Evolutionary conservation across 1,140 invertebrate species (phyloP), one percentile per base, ranked within the genome.

Genomic region (Sitobion miscanthi): DNA sequence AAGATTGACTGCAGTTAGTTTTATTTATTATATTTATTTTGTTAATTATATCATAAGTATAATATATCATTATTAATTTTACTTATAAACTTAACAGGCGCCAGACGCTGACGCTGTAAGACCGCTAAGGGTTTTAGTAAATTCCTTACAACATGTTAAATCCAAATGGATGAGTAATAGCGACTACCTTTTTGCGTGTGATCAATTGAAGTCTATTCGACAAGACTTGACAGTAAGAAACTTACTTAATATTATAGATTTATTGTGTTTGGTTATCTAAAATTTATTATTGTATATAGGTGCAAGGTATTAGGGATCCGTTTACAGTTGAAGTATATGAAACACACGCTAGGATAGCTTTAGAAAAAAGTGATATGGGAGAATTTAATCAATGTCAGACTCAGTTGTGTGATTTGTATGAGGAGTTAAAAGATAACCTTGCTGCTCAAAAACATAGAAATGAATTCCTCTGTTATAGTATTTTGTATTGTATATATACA

Each of bases 321-420:
- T 99, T 99, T 95, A 99, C 99, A 88, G 97, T 99, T 42, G 96
- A 98, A 95, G 99, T 99, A 23, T 99, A 99, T 96, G 99, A 99
- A 96, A 99, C 98, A 5, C 99, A 99, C 96, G 99, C 98, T 21
- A 96, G 98, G 93, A 98, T 99, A 95, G 99, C 99, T 91, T 96
- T 99, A 95, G 99, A 99, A 95, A 99, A 98, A 95, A 98, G 98
- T 85, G 99, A 99, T 95, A 98, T 99, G 95, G 98, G 99, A 95
- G 99, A 99, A 95, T 99, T 99, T 95, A 99, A 99, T 96, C 99
- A 99, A 95, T 99, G 99, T 95, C 99, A 99, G 96, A 99, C 98
- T 77, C 99, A 99, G 96, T 96, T 99, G 49, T 98, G 98, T 96
- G 97, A 98, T 96, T 96, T 99, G 21, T 99, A 99, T 95, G 95